Percentiles rank a stretch among this genome's conserved stretches.
phyloP scores from a whole-genome alignment of 2,888 invertebrate genomes.

The Nomada lathburiana region DNA sequence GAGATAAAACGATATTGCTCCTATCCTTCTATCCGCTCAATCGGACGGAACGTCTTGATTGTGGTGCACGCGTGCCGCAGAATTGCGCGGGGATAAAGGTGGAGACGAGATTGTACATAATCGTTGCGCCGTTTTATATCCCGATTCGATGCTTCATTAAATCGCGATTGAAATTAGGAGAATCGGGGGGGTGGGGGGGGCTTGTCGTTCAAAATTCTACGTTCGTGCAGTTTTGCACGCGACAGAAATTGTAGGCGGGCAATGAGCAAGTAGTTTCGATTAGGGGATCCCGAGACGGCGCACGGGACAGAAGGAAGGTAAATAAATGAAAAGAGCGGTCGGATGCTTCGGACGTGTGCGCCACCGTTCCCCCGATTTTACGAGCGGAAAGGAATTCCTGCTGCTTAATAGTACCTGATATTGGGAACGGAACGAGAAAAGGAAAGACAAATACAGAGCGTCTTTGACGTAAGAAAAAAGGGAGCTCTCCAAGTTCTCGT shows the following conservation, averaged over 20 bases:
- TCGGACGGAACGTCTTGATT: conserved; percentile 25
- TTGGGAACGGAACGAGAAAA: conserved; percentile 50
- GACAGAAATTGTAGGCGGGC: conserved; percentile 14
- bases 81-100: neutral
- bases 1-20: neutral
- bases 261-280: conserved; percentile 50
- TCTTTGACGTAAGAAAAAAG: neutral
- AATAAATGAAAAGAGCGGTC: conserved; percentile 43
- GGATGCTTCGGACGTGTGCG: conserved; percentile 26
- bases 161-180: neutral
- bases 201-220: conserved; percentile 3
- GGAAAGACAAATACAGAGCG: conserved; percentile 16
- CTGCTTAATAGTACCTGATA: conserved; percentile 50
- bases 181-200: neutral
- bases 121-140: neutral
- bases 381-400: conserved; percentile 57
- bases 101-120: neutral
- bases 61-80: neutral
- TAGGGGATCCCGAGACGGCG: conserved; percentile 23
- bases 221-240: conserved; percentile 23
- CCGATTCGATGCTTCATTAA: neutral
- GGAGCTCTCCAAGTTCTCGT: too few relatives aligned
- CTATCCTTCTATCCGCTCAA: neutral
- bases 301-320: conserved; percentile 33
- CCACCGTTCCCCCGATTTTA: conserved; percentile 33